Percentiles rank a stretch among this genome's conserved stretches.
These are phyloP conservation scores for Drosophila suzukii DNA, from an alignment of 1,140 invertebrate genomes.

Conservation along the genomic window DNA sequence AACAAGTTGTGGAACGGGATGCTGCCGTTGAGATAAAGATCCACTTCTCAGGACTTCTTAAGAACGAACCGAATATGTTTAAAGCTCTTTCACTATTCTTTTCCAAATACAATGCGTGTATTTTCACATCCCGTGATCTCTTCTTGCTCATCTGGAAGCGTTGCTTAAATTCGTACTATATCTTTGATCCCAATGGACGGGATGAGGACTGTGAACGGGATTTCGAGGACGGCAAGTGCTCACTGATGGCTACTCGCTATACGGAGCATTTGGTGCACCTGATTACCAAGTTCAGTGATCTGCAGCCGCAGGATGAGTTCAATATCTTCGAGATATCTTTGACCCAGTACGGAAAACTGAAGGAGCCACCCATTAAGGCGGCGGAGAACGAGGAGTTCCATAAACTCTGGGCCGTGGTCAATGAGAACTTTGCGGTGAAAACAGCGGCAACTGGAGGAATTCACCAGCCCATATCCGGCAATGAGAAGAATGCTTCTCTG, in stretches of 20 bases:
- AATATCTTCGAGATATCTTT: constrained; percentile 71
- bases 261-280: constrained; percentile 77
- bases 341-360: constrained; percentile 67
- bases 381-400: constrained; percentile 21
- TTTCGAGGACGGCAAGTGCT: constrained; percentile 67
- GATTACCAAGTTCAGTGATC: constrained; percentile 65
- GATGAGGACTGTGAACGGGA: constrained; percentile 64
- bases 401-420: constrained; percentile 76
- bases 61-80: constrained; percentile 75
- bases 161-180: constrained; percentile 71
- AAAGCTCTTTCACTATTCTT: constrained; percentile 74
- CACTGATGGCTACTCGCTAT: constrained; percentile 63
- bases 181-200: constrained; percentile 80
- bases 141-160: constrained; percentile 80
- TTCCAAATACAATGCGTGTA: constrained; percentile 72
- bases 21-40: constrained; percentile 60
- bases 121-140: constrained; percentile 64
- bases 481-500: constrained; percentile 73
- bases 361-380: constrained; percentile 36
- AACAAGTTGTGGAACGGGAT: constrained; percentile 62
- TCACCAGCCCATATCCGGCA: constrained; percentile 68
- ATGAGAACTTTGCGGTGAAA: constrained; percentile 75
- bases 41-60: constrained; percentile 64
- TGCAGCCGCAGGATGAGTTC: constrained; percentile 60
- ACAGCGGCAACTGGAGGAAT: constrained; percentile 63